Evolutionary conservation across 2,113 vertebrate species (phyloP).

Genomic region (Pleuronectes platessa): DNA sequence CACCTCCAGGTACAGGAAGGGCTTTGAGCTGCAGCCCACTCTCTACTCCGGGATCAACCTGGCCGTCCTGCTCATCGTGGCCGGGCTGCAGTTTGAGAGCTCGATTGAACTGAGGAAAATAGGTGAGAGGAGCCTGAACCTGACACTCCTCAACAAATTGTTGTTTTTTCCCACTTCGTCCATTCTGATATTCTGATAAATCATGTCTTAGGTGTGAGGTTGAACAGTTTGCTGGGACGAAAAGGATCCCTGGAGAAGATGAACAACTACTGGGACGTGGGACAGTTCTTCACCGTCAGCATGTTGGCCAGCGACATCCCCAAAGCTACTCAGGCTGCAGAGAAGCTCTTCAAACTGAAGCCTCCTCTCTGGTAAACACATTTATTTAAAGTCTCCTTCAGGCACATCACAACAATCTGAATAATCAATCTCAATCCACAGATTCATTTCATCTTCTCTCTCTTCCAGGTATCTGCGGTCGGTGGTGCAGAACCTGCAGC

Average conservation of each 20-base stretch:
- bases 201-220: constrained; percentile 85
- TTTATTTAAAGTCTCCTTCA: too few relatives aligned
- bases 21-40: constrained; percentile 95
- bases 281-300: constrained; percentile 93
- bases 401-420: not conserved
- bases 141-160: not conserved
- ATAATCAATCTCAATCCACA: not conserved
- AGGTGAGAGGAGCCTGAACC: constrained; percentile 79
- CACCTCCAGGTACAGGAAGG: constrained; percentile 90
- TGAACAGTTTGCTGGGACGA: constrained; percentile 93
- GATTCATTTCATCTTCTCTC: not conserved
- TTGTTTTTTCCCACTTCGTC: too few relatives aligned
- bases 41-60: constrained; percentile 96
- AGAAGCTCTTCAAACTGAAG: constrained; percentile 95
- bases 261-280: constrained; percentile 97
- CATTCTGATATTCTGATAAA: too few relatives aligned
- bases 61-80: constrained; percentile 90
- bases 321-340: constrained; percentile 93
- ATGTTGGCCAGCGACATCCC: constrained; percentile 91
- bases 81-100: constrained; percentile 95
- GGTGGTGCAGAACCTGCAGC: constrained; percentile 92
- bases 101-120: constrained; percentile 95
- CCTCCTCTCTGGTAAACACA: constrained; percentile 90
- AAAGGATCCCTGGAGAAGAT: constrained; percentile 97
- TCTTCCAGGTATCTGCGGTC: constrained; percentile 92